phyloP scores from a whole-genome alignment of 1,140 invertebrate species.

The Zaprionus nigranus region DNA sequence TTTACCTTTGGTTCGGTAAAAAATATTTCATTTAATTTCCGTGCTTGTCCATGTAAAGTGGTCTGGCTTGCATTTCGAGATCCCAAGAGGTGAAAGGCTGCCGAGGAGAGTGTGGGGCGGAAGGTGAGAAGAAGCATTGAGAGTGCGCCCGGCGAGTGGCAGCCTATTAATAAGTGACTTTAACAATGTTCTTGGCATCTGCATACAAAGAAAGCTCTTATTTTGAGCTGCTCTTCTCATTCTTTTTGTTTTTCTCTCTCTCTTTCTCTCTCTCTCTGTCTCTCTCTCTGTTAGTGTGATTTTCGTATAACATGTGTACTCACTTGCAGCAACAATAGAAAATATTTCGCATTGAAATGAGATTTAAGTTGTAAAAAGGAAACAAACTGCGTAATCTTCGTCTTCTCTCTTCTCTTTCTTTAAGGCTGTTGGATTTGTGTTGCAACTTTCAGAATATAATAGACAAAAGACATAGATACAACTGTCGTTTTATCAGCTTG shows the following conservation, averaged over 20 bases:
- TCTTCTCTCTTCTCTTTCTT: too few relatives aligned
- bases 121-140: conserved; percentile 36
- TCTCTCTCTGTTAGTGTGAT: conserved; percentile 48
- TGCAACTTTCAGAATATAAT: neutral
- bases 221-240: conserved; percentile 30
- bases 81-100: conserved; percentile 53
- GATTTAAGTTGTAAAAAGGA: neutral
- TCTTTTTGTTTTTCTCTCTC: neutral
- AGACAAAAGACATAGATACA: neutral
- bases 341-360: neutral
- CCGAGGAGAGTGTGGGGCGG: conserved; percentile 3
- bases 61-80: conserved; percentile 70
- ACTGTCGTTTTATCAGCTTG: neutral
- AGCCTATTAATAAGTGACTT: conserved; percentile 61
- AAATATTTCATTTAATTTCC: conserved; percentile 77
- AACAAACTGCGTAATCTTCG: neutral
- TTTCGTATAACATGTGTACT: conserved; percentile 43
- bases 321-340: conserved; percentile 18
- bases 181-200: conserved; percentile 57
- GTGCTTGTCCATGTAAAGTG: conserved; percentile 75
- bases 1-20: conserved; percentile 46
- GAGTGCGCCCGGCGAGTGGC: conserved; percentile 22
- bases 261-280: neutral
- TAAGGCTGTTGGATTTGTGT: too few relatives aligned
- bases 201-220: conserved; percentile 71